phyloP scores from a whole-genome alignment of 1,140 invertebrate genomes.

The Pseudomyrmex pallidus region DNA sequence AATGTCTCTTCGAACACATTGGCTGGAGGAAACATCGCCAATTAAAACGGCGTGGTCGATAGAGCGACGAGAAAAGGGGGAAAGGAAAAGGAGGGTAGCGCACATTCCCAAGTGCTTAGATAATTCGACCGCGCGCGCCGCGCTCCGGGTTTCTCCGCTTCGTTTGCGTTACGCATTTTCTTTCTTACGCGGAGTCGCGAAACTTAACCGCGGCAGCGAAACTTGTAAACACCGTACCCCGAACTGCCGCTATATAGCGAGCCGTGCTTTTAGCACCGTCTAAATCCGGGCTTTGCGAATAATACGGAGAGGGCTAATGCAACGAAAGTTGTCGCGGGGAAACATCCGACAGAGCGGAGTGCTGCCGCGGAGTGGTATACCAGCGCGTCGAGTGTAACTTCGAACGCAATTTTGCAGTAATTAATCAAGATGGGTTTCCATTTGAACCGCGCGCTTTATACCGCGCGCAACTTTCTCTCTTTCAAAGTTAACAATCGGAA shows the following conservation, averaged over 20 bases:
- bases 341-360: not conserved
- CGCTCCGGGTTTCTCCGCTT: not conserved
- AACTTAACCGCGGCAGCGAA: not conserved
- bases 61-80: not conserved
- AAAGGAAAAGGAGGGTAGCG: too few relatives aligned
- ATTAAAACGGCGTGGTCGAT: constrained; percentile 26
- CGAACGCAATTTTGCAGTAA: not conserved
- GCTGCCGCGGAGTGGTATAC: not conserved
- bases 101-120: not conserved
- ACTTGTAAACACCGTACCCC: constrained; percentile 30
- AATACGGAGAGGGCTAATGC: constrained; percentile 20
- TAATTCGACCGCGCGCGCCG: not conserved
- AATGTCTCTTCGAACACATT: not conserved
- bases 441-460: not conserved
- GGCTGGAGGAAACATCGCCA: not conserved
- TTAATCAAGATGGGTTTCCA: constrained; percentile 25
- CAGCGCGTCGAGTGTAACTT: not conserved
- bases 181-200: not conserved
- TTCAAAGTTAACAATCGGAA: not conserved
- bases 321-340: constrained; percentile 22
- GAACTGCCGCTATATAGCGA: not conserved
- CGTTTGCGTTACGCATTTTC: constrained; percentile 10
- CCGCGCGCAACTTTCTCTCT: not conserved
- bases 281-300: constrained; percentile 32
- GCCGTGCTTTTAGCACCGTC: constrained; percentile 32